Base-by-base conservation (phyloP, 92 coral and sea anemone genomes). In the Actinernus sp. region DNA sequence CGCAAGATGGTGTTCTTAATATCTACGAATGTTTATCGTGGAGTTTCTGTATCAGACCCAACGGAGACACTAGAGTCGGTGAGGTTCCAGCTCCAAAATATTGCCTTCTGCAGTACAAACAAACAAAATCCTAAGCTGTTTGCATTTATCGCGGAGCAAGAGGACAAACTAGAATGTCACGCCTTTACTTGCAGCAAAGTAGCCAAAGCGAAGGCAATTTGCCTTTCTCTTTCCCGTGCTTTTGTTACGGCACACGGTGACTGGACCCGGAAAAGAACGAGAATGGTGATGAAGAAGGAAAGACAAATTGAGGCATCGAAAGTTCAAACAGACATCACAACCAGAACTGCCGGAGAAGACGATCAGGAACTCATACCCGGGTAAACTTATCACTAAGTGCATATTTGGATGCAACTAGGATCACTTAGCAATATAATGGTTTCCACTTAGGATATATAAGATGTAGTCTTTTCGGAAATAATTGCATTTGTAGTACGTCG, bases 91-190 rank as follows among this genome's bases (percentile, higher is more conserved):
- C 70, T 95, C 43, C 88, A 87, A 30, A 65, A 86, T 76, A 88
- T 95, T 13, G 99, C 99, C 17, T 95, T 76, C 50, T 91, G 97
- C 45, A 79, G 84, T 11, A 87, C 91, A 31, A 78, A 87, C 62
- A 51, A 75, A 22, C 55, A 72, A 14, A 75, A 92, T 60, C 79
- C 90, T 0, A 68, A 68, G 44, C 61, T 91, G 43, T 91, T 91
- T 56, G 57, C 95, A 3, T 81, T 91, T 49, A 85, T 95, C 31
- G 99, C 84, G 2, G 96, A 95, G 52, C 55, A 78, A 27, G 83
- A 84, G 5, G 85, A 84, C 36, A 86, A 88, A 12, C 73, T 95
- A 0, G 81, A 87, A 47, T 95, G 97, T 44, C 90, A 95, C 53
- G 88, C 70, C 5, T 95, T 95, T 60, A 48, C 49, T 21, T 81